A percentile compares a stretch with the other conserved stretches of the same genome.
phyloP scores from a whole-genome alignment of 2,113 vertebrate genomes.

The Atlantisia rogersi region DNA sequence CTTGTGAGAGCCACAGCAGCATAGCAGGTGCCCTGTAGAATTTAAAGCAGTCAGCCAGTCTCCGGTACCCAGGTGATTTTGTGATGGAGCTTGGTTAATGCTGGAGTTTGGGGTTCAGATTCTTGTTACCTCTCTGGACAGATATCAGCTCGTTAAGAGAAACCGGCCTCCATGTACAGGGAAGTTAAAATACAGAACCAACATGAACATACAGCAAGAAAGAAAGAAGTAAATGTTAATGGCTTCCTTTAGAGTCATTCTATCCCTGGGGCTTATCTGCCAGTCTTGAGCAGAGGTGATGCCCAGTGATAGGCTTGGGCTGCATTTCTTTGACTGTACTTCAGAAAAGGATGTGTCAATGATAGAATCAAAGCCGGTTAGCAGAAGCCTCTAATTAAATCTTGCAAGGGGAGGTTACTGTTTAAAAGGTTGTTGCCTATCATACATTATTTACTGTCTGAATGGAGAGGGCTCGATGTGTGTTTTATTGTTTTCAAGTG shows the following conservation, averaged over 20 bases:
- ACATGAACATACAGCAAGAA: neutral
- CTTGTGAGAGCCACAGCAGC: neutral
- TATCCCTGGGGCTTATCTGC: neutral
- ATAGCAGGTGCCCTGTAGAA: neutral
- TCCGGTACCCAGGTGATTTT: rapidly evolving
- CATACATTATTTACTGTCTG: neutral
- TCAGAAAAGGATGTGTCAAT: neutral
- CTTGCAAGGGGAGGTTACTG: neutral
- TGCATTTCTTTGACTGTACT: neutral
- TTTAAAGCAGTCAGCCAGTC: neutral
- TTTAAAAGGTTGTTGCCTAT: neutral
- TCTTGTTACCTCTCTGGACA: neutral
- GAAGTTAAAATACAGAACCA: neutral
- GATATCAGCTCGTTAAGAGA: neutral
- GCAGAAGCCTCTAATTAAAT: slow-evolving; percentile 43
- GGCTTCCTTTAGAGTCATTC: neutral
- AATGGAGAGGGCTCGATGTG: neutral
- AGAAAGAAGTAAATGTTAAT: neutral
- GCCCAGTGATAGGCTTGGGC: neutral
- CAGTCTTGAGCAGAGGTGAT: neutral
- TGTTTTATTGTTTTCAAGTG: slow-evolving; percentile 22
- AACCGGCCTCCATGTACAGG: neutral
- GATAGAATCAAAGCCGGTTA: slow-evolving; percentile 30
- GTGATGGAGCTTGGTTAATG: rapidly evolving
- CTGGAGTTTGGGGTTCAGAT: neutral